phyloP scores from a whole-genome alignment of 64 coral and sea anemone genomes.

The Stichodactyla helianthus region DNA sequence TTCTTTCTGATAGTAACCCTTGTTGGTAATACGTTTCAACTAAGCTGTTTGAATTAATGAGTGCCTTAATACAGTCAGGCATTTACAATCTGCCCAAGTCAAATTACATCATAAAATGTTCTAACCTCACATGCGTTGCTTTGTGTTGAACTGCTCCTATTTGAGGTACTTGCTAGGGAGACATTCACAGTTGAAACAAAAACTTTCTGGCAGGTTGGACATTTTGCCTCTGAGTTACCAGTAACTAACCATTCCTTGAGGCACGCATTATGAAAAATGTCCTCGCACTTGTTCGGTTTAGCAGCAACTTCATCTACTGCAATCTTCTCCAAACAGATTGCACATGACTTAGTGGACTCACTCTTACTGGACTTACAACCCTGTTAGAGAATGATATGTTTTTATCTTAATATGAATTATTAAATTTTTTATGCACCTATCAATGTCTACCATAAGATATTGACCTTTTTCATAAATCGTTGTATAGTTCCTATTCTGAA shows the following conservation, averaged over 20 bases:
- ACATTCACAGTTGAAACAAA: constrained; percentile 10
- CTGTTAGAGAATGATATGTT: constrained; percentile 16
- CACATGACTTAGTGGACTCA: constrained; percentile 13
- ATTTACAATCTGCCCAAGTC: constrained; percentile 1
- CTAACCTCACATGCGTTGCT: constrained; percentile 15
- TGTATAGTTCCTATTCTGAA: background rate
- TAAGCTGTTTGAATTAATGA: background rate
- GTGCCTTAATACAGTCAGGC: background rate
- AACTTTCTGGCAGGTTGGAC: constrained; percentile 13
- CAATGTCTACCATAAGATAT: background rate
- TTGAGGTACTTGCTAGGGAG: constrained; percentile 8
- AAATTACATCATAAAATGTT: constrained; percentile 13
- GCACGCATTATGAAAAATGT: constrained; percentile 4
- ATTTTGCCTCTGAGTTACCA: constrained; percentile 20
- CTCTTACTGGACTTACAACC: constrained; percentile 14
- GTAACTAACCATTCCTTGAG: constrained; percentile 21
- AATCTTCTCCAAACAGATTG: constrained; percentile 16
- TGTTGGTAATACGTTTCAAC: background rate
- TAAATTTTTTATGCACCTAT: background rate
- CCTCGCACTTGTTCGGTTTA: constrained; percentile 14
- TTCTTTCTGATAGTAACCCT: background rate
- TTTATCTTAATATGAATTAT: background rate
- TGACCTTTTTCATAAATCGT: background rate
- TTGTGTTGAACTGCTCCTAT: constrained; percentile 23
- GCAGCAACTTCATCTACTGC: background rate